phyloP scores from a whole-genome alignment of 2,797 vertebrate genomes.

The Holocentrus rufus region DNA sequence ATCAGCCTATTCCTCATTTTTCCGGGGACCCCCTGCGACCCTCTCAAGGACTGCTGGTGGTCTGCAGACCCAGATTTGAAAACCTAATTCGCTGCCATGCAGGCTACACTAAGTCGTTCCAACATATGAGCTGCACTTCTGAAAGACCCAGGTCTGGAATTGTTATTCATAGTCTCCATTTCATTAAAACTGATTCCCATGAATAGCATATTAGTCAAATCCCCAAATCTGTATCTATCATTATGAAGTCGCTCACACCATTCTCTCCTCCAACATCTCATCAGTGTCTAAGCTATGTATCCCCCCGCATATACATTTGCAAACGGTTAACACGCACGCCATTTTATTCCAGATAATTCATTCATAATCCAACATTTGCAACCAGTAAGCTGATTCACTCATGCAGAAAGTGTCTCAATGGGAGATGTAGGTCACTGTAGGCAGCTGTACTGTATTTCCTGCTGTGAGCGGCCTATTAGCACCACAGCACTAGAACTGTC shows the following conservation, averaged over 20 bases:
- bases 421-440: constrained; percentile 75
- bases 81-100: constrained; percentile 11
- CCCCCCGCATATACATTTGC: neutral
- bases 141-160: neutral
- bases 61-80: too few relatives aligned
- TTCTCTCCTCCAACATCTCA: neutral
- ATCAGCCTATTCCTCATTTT: too few relatives aligned
- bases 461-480: constrained; percentile 32
- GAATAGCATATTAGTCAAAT: neutral
- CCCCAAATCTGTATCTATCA: neutral
- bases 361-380: constrained; percentile 34
- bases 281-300: neutral
- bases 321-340: neutral
- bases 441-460: constrained; percentile 60
- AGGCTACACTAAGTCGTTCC: constrained; percentile 2
- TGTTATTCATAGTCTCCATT: neutral
- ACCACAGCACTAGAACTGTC: constrained; percentile 39
- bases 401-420: constrained; percentile 46
- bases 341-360: constrained; percentile 27
- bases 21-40: too few relatives aligned
- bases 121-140: neutral
- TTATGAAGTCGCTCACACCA: neutral
- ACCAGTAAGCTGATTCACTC: constrained; percentile 53
- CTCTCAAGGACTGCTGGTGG: too few relatives aligned
- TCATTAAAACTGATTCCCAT: neutral